These are phyloP conservation scores for Tricholaema leucomelas DNA, from an alignment of 2,113 vertebrate species.

Conservation along the genomic window DNA sequence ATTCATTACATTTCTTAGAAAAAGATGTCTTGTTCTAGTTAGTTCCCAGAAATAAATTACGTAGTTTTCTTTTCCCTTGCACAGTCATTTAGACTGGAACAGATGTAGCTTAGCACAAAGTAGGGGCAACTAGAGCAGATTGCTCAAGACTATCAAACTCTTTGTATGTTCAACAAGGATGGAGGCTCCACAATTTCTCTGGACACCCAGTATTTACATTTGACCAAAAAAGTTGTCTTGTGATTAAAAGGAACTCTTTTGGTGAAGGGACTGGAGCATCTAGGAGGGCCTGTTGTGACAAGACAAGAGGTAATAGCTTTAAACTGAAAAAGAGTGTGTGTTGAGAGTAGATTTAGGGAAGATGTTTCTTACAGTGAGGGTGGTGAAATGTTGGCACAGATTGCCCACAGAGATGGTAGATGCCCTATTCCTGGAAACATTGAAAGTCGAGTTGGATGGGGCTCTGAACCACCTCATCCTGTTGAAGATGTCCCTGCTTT, in stretches of 20 bases:
- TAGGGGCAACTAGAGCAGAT: background rate
- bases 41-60: no score
- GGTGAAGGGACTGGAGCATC: background rate
- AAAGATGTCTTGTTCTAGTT: no score
- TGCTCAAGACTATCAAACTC: background rate
- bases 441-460: background rate
- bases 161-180: background rate
- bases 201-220: background rate
- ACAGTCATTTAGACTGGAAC: background rate
- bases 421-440: background rate
- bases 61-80: no score
- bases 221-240: background rate
- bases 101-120: background rate
- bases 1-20: no score
- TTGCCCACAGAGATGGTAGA: background rate
- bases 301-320: no score
- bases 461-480: background rate
- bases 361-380: no score
- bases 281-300: no score
- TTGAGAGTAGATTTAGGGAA: no score
- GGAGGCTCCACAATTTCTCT: background rate
- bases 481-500: background rate
- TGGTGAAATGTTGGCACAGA: no score
- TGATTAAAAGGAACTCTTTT: background rate
- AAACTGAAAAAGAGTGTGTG: no score